phyloP scores from a whole-genome alignment of 1,140 invertebrate species.

The Uloborus diversus region DNA sequence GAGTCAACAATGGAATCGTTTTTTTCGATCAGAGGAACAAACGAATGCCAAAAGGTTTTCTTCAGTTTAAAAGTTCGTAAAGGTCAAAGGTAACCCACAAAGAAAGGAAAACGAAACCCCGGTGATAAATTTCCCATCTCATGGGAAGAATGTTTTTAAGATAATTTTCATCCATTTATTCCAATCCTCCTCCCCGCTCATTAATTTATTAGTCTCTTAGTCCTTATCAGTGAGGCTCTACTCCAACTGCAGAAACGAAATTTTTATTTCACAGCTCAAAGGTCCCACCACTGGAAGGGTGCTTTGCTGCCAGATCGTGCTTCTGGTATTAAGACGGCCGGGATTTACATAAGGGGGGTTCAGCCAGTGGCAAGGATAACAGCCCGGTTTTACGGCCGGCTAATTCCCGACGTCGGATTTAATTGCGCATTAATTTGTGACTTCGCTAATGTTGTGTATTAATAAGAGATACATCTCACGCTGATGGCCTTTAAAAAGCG shows the following conservation, averaged over 20 bases:
- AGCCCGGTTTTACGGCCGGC: not conserved
- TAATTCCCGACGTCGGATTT: too few species aligned
- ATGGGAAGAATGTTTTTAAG: slow-evolving; percentile 42
- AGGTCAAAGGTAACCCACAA: not conserved
- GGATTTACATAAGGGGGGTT: not conserved
- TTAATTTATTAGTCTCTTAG: slow-evolving; percentile 43
- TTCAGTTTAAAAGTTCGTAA: not conserved
- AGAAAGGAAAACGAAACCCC: not conserved
- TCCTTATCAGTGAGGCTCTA: slow-evolving; percentile 10
- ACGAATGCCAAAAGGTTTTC: not conserved
- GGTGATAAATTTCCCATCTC: slow-evolving; percentile 32
- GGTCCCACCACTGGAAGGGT: not conserved
- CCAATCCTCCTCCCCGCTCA: slow-evolving; percentile 2
- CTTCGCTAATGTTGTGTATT: slow-evolving; percentile 4
- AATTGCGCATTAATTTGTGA: slow-evolving; percentile 34
- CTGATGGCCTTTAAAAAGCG: too few species aligned
- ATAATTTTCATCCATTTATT: slow-evolving; percentile 50
- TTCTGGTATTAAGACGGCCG: not conserved
- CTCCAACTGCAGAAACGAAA: not conserved
- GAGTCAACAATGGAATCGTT: too few species aligned
- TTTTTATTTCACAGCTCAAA: not conserved
- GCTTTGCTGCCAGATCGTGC: slow-evolving; percentile 2
- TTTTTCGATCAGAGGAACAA: too few species aligned
- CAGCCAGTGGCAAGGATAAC: not conserved
- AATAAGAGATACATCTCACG: not conserved